Base-by-base conservation (phyloP, 2,888 invertebrate genomes). In the Parasteatoda lunata region DNA sequence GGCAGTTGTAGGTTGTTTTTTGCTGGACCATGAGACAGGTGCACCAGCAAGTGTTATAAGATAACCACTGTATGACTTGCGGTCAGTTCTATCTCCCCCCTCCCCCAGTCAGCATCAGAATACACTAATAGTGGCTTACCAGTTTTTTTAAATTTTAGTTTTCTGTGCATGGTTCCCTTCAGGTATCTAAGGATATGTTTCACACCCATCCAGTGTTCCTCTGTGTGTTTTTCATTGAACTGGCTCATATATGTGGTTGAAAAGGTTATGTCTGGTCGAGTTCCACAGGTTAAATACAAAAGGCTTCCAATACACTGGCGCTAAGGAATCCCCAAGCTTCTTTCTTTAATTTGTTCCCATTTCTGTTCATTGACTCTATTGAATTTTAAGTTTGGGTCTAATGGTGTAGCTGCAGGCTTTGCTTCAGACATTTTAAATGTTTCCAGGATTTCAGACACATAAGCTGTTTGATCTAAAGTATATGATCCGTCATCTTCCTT, bases 71-170 rank as follows among this genome's bases (percentile, higher is more conserved):
- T 90, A 90, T 5, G 91, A 91, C 77, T 91, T 91, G 45, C 91
- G 77, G 77, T 90, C 88, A 73, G 89, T 89, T 5, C 47, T 70
- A 65, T 90, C 90, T 6, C 89, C 89, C n/a, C 89, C 91, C 91
- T 90, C n/a, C n/a, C n/a, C n/a, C n/a, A 91, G 77, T 91, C 91
- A 15, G 91, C 84, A 89, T 91, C 91, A 49, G 89, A 90, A 82
- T 89, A 91, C 7, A 90, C 89, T 15, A 47, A 54, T 11, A 75
- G 45, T 13, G 52, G 49, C 78, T 90, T 80, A 30, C 84, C 77
- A 7, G 52, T 86, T 51, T 81, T 80, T 48, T 45, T 47, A 30
- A 70, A 86, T 51, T 9, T 80, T 47, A 86, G 45, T 8, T 65
- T 77, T 15, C 64, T 45, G 30, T 68, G n/a, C 30, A 11, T 3